Evolutionary conservation across 2,888 invertebrate genomes (phyloP).

Genomic region (Lasioglossum marginatum): DNA sequence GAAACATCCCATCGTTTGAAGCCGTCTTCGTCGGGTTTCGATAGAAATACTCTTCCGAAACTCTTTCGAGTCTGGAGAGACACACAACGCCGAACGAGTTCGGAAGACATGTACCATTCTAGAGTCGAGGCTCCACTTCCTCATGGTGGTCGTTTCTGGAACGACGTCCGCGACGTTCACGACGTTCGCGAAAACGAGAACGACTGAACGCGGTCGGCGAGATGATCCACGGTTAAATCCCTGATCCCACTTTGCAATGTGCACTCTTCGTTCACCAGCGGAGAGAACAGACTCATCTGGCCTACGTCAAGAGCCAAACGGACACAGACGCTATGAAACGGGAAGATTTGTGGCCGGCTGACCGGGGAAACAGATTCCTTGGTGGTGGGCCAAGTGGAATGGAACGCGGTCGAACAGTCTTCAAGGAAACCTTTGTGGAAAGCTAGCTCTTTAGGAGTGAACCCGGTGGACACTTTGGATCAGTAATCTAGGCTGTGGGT

Average conservation of each 20-base stretch:
- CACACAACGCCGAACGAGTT: not conserved
- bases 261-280: not conserved
- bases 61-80: not conserved
- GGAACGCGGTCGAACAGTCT: not conserved
- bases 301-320: conserved; percentile 47
- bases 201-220: conserved; percentile 52
- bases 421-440: not conserved
- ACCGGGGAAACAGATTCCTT: conserved; percentile 46
- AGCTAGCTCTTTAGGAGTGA: not conserved
- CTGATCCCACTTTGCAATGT: conserved; percentile 48
- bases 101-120: conserved; percentile 69
- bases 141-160: conserved; percentile 55
- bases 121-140: conserved; percentile 79
- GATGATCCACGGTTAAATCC: conserved; percentile 63
- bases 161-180: not conserved
- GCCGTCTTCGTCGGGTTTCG: not conserved
- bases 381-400: conserved; percentile 53
- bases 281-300: conserved; percentile 19
- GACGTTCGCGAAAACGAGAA: conserved; percentile 26
- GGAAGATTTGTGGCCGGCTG: conserved; percentile 46
- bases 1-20: not conserved
- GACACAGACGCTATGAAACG: conserved; percentile 23
- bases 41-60: not conserved
- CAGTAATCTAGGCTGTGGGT: not conserved
- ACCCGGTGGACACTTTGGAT: not conserved